Conservation (phyloP, 2,888 invertebrate genomes). For the Acleris literana region DNA sequence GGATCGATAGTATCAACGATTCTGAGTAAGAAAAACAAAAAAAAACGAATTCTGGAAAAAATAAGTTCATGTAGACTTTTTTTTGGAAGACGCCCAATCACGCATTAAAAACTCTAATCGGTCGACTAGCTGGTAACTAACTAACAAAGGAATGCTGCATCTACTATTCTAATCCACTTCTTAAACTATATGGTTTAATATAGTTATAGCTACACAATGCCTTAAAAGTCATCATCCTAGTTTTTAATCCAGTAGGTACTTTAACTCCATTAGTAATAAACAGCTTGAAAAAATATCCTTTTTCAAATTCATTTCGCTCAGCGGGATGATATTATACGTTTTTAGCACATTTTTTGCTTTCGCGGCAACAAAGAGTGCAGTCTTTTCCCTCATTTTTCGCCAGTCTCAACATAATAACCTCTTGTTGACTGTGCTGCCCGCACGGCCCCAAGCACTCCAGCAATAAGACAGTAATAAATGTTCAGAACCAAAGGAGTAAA, state of each 20-base stretch:
- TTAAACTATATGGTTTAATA: no score
- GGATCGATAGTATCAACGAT: no score
- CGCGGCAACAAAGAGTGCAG: constrained; percentile 62
- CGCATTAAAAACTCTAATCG: no score
- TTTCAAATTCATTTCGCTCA: constrained; percentile 6
- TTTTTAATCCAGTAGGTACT: neutral
- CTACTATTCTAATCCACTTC: no score
- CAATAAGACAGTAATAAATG: constrained; percentile 83
- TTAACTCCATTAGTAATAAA: neutral
- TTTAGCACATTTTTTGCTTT: constrained; percentile 36
- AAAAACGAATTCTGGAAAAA: no score
- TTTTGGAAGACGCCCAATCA: no score
- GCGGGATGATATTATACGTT: constrained; percentile 30
- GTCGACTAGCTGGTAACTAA: no score
- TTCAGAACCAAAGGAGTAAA: constrained; percentile 72
- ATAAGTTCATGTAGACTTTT: no score
- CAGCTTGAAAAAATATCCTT: neutral
- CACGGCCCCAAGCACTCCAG: constrained; percentile 71
- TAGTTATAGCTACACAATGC: no score
- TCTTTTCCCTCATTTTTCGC: constrained; percentile 76
- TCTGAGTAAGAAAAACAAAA: no score
- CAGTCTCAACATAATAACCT: constrained; percentile 80
- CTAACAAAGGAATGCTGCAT: no score
- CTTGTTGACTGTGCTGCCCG: constrained; percentile 73
- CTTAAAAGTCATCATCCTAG: no score